These are phyloP conservation scores for Agrochola lychnidis DNA, from an alignment of 2,888 invertebrate genomes.

Conservation along the genomic window DNA sequence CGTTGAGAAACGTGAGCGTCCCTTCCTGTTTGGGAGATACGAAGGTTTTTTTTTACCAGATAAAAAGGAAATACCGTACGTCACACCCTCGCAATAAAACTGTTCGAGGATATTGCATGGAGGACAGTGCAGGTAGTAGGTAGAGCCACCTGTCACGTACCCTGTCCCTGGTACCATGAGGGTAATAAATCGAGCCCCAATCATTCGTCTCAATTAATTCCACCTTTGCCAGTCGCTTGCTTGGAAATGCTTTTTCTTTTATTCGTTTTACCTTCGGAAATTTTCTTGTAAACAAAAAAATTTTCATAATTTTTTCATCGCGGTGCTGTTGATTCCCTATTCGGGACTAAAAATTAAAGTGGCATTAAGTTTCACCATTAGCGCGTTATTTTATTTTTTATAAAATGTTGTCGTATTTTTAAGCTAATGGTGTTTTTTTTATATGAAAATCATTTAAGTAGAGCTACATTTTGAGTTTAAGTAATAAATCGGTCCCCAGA, in stretches of 20 bases:
- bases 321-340: neutral
- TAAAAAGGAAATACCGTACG: constrained; percentile 30
- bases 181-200: constrained; percentile 33
- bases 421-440: neutral
- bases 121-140: constrained; percentile 36
- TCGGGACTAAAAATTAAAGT: neutral
- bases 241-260: constrained; percentile 21
- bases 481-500: neutral
- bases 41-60: constrained; percentile 14
- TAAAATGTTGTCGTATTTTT: neutral
- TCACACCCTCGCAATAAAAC: constrained; percentile 49
- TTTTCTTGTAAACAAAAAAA: constrained; percentile 12
- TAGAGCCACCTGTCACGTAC: constrained; percentile 34
- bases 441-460: neutral
- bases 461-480: neutral
- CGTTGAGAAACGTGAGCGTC: constrained; percentile 2
- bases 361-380: neutral
- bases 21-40: neutral
- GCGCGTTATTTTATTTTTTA: neutral
- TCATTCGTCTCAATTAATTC: constrained; percentile 53
- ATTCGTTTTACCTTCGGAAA: neutral
- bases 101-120: constrained; percentile 19
- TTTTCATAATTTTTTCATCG: neutral
- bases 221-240: neutral
- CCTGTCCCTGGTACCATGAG: neutral